Conservation (phyloP, 2,888 invertebrate genomes). For the Boloria euphrosyne region DNA sequence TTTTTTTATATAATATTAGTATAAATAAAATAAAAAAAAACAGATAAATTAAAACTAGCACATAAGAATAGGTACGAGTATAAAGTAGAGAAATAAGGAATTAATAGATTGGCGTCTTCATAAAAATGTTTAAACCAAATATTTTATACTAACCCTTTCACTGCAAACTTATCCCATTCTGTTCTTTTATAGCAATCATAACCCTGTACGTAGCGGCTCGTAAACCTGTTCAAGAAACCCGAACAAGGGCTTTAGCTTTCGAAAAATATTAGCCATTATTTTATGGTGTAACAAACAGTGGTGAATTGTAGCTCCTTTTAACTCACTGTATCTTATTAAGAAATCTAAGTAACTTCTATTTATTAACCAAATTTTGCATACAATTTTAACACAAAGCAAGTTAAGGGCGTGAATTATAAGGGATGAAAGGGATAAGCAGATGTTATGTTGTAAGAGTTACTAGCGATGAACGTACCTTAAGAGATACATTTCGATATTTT, state of each 20-base stretch:
- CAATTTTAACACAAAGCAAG: too few species aligned
- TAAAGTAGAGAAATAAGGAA: not conserved
- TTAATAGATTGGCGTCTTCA: conserved; percentile 5
- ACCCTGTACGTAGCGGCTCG: conserved; percentile 13
- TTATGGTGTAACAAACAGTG: conserved; percentile 7
- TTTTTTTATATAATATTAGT: too few species aligned
- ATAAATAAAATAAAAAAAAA: too few species aligned
- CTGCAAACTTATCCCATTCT: conserved; percentile 19
- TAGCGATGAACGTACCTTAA: too few species aligned
- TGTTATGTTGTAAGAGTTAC: too few species aligned
- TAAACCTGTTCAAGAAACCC: conserved; percentile 25
- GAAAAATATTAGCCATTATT: conserved; percentile 14
- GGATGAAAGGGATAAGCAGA: too few species aligned
- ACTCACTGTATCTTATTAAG: not conserved
- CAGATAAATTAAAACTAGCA: too few species aligned
- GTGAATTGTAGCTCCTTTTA: not conserved
- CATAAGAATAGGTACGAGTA: too few species aligned
- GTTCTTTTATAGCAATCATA: conserved; percentile 29
- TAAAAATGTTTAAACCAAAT: conserved; percentile 20
- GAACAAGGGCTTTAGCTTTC: conserved; percentile 9
- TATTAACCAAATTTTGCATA: not conserved
- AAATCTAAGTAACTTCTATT: conserved; percentile 4
- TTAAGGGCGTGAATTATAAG: too few species aligned
- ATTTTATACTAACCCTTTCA: conserved; percentile 19
- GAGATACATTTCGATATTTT: too few species aligned